Evolutionary conservation across 2,797 vertebrate species (phyloP).

Genomic region (Acestrorhynchus altus): DNA sequence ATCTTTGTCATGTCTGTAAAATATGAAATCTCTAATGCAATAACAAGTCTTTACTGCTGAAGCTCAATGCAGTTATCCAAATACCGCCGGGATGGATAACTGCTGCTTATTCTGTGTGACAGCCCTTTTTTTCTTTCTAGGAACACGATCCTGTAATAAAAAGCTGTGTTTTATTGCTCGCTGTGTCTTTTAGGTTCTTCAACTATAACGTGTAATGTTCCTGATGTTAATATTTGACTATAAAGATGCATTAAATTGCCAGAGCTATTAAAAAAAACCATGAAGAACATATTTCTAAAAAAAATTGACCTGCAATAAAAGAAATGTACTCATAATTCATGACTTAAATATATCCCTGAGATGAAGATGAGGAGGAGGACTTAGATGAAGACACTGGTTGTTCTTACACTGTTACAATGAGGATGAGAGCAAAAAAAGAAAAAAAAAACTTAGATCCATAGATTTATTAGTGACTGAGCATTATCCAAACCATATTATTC

Average conservation of each 20-base stretch:
- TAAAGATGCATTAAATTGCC: not conserved
- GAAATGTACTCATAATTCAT: not conserved
- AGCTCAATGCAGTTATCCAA: slow-evolving; percentile 38
- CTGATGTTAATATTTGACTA: not conserved
- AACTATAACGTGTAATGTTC: not conserved
- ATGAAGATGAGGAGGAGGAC: not conserved
- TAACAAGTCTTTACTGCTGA: slow-evolving; percentile 44
- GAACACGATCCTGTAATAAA: not conserved
- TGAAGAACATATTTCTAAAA: not conserved
- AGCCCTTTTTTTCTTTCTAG: not conserved
- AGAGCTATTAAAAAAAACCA: not conserved
- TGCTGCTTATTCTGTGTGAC: slow-evolving; percentile 31
- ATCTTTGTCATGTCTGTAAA: slow-evolving; percentile 21
- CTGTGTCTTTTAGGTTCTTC: not conserved
- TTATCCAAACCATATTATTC: too few species aligned
- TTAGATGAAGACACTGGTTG: too few species aligned
- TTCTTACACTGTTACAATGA: not conserved
- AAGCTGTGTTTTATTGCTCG: not conserved
- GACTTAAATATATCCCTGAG: not conserved
- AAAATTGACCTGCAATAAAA: not conserved
- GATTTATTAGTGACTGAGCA: too few species aligned
- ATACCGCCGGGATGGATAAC: slow-evolving; percentile 35
- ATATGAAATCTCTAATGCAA: slow-evolving; percentile 48
- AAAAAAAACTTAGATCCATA: too few species aligned
- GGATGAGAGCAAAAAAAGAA: too few species aligned